These are phyloP conservation scores for Hylyphantes graminicola DNA, from an alignment of 1,140 invertebrate genomes.

Conservation along the genomic window DNA sequence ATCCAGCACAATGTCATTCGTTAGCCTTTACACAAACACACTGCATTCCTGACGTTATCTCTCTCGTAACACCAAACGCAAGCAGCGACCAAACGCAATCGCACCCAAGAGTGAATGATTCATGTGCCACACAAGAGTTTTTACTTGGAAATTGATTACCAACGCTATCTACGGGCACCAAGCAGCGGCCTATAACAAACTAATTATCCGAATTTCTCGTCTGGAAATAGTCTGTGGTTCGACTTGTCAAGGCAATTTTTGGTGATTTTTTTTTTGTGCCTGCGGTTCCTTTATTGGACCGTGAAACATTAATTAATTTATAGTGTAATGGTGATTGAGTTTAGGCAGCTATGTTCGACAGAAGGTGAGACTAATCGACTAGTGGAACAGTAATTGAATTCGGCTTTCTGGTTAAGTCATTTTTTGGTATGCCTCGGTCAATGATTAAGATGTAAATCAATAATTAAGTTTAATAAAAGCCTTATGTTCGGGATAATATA, in stretches of 20 bases:
- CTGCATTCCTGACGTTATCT: slow-evolving; percentile 48
- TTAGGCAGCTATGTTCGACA: neutral
- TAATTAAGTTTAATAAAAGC: no score
- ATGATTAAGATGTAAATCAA: no score
- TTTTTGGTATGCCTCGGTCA: no score
- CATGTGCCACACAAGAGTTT: slow-evolving; percentile 47
- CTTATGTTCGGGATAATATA: no score
- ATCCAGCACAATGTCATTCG: no score
- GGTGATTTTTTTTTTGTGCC: neutral
- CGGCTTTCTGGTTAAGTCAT: neutral
- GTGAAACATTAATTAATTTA: slow-evolving; percentile 54
- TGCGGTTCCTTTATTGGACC: slow-evolving; percentile 14
- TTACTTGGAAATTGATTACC: slow-evolving; percentile 53
- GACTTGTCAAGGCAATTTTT: slow-evolving; percentile 1
- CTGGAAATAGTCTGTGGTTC: slow-evolving; percentile 37
- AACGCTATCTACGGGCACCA: slow-evolving; percentile 36
- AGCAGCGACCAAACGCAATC: slow-evolving; percentile 41
- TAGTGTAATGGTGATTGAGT: slow-evolving; percentile 38
- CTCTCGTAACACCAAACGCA: slow-evolving; percentile 41
- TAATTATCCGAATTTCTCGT: slow-evolving; percentile 42
- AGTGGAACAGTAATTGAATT: slow-evolving; percentile 35
- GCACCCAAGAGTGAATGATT: slow-evolving; percentile 54
- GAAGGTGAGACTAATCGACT: neutral
- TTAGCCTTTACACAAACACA: slow-evolving; percentile 30
- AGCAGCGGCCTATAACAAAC: slow-evolving; percentile 44